Evolutionary conservation across 2,113 vertebrate species (phyloP), one percentile per base, ranked within the genome.

Genomic region (Lota lota): DNA sequence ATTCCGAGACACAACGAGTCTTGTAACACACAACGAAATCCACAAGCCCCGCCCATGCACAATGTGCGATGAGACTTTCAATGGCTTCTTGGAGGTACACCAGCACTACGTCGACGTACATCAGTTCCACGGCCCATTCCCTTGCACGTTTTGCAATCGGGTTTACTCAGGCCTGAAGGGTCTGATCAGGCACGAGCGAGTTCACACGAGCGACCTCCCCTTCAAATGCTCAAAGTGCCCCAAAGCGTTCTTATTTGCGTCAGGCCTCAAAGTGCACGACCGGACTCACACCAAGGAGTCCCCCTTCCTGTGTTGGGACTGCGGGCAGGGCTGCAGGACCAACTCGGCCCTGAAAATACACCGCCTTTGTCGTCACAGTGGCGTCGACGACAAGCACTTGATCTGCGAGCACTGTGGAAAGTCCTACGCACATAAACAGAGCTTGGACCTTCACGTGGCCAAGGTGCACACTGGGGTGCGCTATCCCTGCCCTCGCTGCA

Each of bases 301-400:
- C 0, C 63, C 70, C 1, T 70, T 51, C 67, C 70, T 73, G 50
- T 78, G 67, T 59, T 73, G 67, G 70, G 76, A 73, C 12, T 70
- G 76, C 18, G 70, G 70, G 1, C 69, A 73, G 47, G 50, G 70
- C 8, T 73, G 22, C 62, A 69, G 47, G 63, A 65, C 66, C 33
- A 69, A 66, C 17, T 70, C 28, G 3, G 63, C 62, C 8, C 63
- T 77, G 33, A 62, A 10, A n/a, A 73, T 50, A 16, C 75, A 77
- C 70, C 56, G 70, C 22, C 67, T 78, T 18, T 66, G 66, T 8
- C 36, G 66, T 50, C 70, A 77, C 63, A 33, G 70, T 24, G 66
- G 59, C 19, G 4, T 51, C 5, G 50, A 28, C 2, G 68, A 69
- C 17, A 63, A 33, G 22, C 61, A 21, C 50, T 69, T 62, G 4